These are phyloP conservation scores for Spisula subtruncata DNA, from an alignment of 2,888 invertebrate genomes.

Conservation along the genomic window DNA sequence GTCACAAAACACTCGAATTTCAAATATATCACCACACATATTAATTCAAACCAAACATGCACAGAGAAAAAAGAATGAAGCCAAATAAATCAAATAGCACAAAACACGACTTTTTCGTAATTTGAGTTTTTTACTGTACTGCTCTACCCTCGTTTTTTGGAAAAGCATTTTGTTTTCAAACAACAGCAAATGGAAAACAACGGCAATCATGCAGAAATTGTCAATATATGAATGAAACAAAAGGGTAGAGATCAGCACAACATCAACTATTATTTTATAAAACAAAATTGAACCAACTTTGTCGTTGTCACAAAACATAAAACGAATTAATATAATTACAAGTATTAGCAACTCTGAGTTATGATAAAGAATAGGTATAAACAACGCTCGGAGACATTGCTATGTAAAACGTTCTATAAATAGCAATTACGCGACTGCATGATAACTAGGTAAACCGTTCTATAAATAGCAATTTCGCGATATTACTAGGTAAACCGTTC, in stretches of 20 bases:
- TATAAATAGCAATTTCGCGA: no score
- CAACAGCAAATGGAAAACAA: conserved; percentile 29
- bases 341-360: no score
- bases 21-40: not conserved
- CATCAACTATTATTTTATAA: not conserved
- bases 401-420: no score
- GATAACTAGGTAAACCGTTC: no score
- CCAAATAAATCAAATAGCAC: conserved; percentile 11
- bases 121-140: conserved; percentile 39
- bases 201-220: not conserved
- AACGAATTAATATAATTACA: no score
- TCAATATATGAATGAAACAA: not conserved
- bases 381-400: no score
- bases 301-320: no score
- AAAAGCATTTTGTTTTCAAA: conserved; percentile 3
- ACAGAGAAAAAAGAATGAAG: conserved; percentile 3
- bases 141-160: conserved; percentile 58
- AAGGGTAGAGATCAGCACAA: not conserved
- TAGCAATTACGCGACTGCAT: no score
- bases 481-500: no score
- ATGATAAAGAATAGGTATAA: no score
- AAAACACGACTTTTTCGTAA: not conserved
- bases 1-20: conserved; percentile 7
- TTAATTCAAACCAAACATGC: conserved; percentile 22
- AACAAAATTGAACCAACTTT: not conserved